phyloP scores from a whole-genome alignment of 1,140 invertebrate species.

The Eupristina koningsbergeri region DNA sequence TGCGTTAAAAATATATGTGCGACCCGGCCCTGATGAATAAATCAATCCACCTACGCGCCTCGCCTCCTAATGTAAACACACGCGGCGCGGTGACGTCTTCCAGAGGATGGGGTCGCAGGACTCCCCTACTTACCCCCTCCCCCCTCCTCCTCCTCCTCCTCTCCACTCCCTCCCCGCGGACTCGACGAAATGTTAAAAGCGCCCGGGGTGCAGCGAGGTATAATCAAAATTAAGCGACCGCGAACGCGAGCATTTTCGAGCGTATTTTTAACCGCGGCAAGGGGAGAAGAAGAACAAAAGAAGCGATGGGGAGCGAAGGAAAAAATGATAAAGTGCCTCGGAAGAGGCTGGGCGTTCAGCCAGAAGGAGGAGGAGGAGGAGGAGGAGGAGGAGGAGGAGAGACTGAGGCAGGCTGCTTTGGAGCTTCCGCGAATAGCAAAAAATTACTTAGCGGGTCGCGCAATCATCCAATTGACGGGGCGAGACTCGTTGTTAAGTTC shows the following conservation, averaged over 20 bases:
- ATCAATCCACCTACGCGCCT: conserved; percentile 49
- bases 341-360: conserved; percentile 39
- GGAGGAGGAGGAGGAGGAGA: neutral
- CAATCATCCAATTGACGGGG: conserved; percentile 46
- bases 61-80: conserved; percentile 31
- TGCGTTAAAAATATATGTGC: conserved; percentile 44
- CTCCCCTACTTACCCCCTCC: no score
- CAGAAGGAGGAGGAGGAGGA: conserved; percentile 12
- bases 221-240: conserved; percentile 37
- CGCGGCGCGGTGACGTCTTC: no score
- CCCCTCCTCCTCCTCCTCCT: no score
- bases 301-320: neutral
- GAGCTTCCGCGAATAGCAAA: conserved; percentile 10
- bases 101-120: neutral
- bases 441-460: conserved; percentile 12
- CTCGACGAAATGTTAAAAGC: conserved; percentile 21
- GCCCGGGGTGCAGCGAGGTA: neutral
- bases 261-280: neutral
- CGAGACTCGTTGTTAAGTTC: conserved; percentile 42
- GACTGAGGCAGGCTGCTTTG: neutral
- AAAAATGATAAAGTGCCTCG: conserved; percentile 34
- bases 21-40: conserved; percentile 39
- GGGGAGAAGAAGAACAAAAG: neutral
- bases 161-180: no score
- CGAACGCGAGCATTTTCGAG: conserved; percentile 28